Base-by-base conservation (phyloP, 2,797 vertebrate species). In the Sciurus vulgaris region DNA sequence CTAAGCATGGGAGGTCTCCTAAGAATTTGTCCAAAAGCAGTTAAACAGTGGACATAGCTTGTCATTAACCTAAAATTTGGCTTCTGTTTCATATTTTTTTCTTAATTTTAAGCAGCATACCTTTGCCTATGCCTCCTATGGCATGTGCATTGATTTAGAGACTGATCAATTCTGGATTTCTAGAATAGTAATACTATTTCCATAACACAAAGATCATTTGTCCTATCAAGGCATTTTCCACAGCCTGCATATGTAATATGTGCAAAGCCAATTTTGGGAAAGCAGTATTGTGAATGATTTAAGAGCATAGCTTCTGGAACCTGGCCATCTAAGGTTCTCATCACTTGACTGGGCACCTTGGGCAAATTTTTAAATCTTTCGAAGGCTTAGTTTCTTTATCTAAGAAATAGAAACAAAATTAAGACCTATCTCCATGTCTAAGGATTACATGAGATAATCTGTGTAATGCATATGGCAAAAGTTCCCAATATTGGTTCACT, bases 381-480 rank as follows among this genome's bases (percentile, higher is more conserved):
- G 18, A 30, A 93, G 4, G 8, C 24, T 92, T 93, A 44, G 24
- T 79, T 94, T 96, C 59, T 76, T 91, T 82, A 59, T 86, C 30
- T 85, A 67, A 78, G 38, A 96, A 96, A 81, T 67, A 26, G 41
- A 83, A 96, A 96, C 10, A 85, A 63, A 93, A 89, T 86, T 86
- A 79, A 78, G 38, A 94, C 10, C 44, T 89, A 83, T 59, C 9
- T 84, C 56, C 67, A 89, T 7, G 30, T 28, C 49, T 87, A 49
- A 96, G 30, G 14, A 89, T 76, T 84, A 63, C 35, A 79, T 93
- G 47, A 94, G 30, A 74, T 73, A 81, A 92, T 93, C 22, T 24
- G 74, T 82, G 10, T 79, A 93, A 41, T 73, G 17, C 8, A 90
- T 70, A 87, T 67, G 38, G 7, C n/a, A 73, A 93, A 96, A 24